Conservation (phyloP, 1,140 invertebrate species). For the Bombyx mandarina region DNA sequence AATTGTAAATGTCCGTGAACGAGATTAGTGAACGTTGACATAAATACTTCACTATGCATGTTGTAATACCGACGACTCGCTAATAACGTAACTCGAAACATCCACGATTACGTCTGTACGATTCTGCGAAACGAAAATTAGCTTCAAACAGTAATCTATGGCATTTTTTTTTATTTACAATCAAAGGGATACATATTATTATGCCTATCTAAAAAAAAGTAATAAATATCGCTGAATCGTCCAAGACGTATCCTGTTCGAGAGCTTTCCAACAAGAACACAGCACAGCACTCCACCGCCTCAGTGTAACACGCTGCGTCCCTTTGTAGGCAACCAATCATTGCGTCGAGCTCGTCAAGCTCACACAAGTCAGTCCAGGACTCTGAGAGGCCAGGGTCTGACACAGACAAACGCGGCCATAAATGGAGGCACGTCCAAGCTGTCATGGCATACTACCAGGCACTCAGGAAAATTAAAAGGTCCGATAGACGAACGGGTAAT, state of each 20-base stretch:
- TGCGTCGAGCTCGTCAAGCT: constrained; percentile 62
- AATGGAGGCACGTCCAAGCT: constrained; percentile 86
- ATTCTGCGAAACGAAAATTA: too few species aligned
- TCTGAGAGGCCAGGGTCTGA: constrained; percentile 46
- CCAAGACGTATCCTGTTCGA: constrained; percentile 7
- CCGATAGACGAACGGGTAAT: constrained; percentile 40
- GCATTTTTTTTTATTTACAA: too few species aligned
- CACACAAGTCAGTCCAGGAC: constrained; percentile 49
- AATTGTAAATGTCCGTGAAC: constrained; percentile 23
- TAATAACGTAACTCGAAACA: constrained; percentile 12
- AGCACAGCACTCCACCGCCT: constrained; percentile 29
- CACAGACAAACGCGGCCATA: constrained; percentile 78
- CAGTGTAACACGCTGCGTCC: constrained; percentile 53
- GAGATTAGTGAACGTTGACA: constrained; percentile 33
- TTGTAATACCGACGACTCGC: constrained; percentile 35
- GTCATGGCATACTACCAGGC: constrained; percentile 90
- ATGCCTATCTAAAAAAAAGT: too few species aligned
- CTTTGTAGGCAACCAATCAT: constrained; percentile 65
- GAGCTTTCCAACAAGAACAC: constrained; percentile 19
- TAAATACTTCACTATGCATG: constrained; percentile 39
- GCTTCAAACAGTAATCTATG: too few species aligned
- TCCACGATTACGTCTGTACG: too few species aligned
- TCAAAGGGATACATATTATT: too few species aligned
- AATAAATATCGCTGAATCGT: constrained; percentile 9
- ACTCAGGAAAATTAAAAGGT: constrained; percentile 91